Base-by-base conservation (phyloP, 2,113 vertebrate species). In the Romanogobio albipinnatus region DNA sequence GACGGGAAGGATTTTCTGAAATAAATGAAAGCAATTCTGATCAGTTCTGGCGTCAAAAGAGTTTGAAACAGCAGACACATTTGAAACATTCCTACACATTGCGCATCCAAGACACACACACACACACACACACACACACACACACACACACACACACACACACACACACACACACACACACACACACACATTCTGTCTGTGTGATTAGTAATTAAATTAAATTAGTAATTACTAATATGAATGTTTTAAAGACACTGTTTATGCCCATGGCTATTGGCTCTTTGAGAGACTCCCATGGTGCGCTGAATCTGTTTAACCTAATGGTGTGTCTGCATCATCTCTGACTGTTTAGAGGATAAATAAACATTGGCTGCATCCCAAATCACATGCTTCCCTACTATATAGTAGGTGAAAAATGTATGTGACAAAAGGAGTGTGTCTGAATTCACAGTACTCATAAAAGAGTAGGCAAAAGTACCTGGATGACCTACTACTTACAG, bases 1-100 rank as follows among this genome's bases (percentile, higher is more conserved):
- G 98, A 99, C 29, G 98, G 98, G 86, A 99, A 99, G 77, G 98
- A 98, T 88, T 99, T 99, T 90, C 98, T 99, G 95, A 86, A 95
- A 96, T 93, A 88, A 89, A 93, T 93, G 88, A 95, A 79, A 26
- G 68, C 43, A 77, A 71, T 15, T 66, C 36, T 2, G 56, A 84
- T 81, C 49, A 70, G 9, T 76, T 47, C 24, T 43, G 78, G n/a
- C 2, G 59, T 47, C 26, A 51, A 77, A 22, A 10, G 14, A 56
- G 53, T 56, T 56, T 22, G 17, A 17, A 68, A 17, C 39, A 56
- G 14, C 6, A 86, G 33, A 64, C 22, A 5, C 45, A 19, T 53
- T 22, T 66, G 19, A 74, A 39, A 19, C 51, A 56, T 56, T 56
- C 7, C 17, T 22, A 56, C 53, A 9, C 19, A 56, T 56, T 56